A percentile compares a stretch with the other conserved stretches of the same genome.
Conservation (phyloP, 2,113 vertebrate genomes). For the Istiophorus platypterus region DNA sequence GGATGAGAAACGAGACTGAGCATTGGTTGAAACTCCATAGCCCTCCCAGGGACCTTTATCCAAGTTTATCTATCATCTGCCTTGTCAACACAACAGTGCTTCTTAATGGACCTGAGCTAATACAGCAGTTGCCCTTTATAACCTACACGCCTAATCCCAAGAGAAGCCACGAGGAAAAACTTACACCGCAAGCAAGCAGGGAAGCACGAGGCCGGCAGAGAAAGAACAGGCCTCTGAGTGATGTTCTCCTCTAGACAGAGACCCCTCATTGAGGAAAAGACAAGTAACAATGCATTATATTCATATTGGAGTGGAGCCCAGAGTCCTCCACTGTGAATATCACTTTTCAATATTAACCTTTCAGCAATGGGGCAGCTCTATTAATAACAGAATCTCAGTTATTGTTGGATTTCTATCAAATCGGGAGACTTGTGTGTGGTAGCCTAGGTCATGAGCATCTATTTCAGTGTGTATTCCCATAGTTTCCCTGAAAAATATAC, state of each 20-base stretch:
- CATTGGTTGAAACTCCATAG: constrained; percentile 30
- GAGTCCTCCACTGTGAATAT: constrained; percentile 52
- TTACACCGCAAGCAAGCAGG: constrained; percentile 52
- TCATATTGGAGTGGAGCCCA: constrained; percentile 56
- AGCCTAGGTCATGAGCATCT: not conserved
- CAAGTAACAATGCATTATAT: constrained; percentile 56
- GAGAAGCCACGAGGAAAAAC: constrained; percentile 33
- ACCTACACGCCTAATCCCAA: constrained; percentile 24
- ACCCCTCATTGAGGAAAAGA: constrained; percentile 54
- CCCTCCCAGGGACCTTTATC: not conserved
- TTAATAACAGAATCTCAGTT: constrained; percentile 56
- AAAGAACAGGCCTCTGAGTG: constrained; percentile 24
- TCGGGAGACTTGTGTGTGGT: not conserved
- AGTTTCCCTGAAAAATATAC: constrained; percentile 17
- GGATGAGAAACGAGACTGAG: constrained; percentile 5
- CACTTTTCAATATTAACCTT: constrained; percentile 55
- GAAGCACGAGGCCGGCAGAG: constrained; percentile 35
- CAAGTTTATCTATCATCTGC: constrained; percentile 32
- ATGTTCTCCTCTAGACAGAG: constrained; percentile 21
- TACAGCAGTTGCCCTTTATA: constrained; percentile 28
- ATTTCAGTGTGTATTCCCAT: constrained; percentile 1
- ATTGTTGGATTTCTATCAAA: constrained; percentile 11
- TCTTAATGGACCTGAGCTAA: constrained; percentile 29
- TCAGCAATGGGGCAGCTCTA: constrained; percentile 17
- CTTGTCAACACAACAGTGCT: constrained; percentile 30